Conservation (phyloP, 2,888 invertebrate genomes). For the Epistrophella euchroma region DNA sequence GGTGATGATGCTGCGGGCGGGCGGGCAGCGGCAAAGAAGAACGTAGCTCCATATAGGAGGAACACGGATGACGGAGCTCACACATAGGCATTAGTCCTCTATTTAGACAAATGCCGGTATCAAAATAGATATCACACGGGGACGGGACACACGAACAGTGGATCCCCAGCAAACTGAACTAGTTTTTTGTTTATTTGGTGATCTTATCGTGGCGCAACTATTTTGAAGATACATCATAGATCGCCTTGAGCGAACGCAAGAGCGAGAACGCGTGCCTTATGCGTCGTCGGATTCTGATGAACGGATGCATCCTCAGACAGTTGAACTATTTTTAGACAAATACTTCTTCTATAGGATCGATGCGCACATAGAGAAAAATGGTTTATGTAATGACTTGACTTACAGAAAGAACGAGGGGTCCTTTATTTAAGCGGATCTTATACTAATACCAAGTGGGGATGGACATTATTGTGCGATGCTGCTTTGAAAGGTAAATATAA, state of each 20-base stretch:
- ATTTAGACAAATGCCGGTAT: slow-evolving; percentile 71
- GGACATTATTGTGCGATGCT: slow-evolving; percentile 35
- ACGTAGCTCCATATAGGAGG: slow-evolving; percentile 49
- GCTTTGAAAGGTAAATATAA: slow-evolving; percentile 14
- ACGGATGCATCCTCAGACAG: slow-evolving; percentile 71
- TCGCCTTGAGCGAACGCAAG: slow-evolving; percentile 40
- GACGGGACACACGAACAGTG: slow-evolving; percentile 64
- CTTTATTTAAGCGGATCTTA: slow-evolving; percentile 46
- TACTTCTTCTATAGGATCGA: slow-evolving; percentile 53
- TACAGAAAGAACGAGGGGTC: slow-evolving; percentile 56
- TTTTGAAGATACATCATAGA: slow-evolving; percentile 52
- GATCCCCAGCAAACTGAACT: slow-evolving; percentile 76
- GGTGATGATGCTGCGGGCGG: not conserved
- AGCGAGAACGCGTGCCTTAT: slow-evolving; percentile 59
- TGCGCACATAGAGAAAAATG: slow-evolving; percentile 42
- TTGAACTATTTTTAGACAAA: slow-evolving; percentile 69
- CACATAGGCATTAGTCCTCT: slow-evolving; percentile 68
- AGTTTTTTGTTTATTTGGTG: slow-evolving; percentile 75
- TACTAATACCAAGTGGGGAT: not conserved
- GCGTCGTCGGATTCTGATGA: slow-evolving; percentile 55
- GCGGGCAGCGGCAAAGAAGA: not conserved
- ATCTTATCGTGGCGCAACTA: slow-evolving; percentile 70
- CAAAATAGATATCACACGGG: slow-evolving; percentile 67
- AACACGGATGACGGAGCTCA: slow-evolving; percentile 51
- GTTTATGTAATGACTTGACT: slow-evolving; percentile 57